Base-by-base conservation (phyloP, 2,888 invertebrate genomes). In the Brachypterus glaber region DNA sequence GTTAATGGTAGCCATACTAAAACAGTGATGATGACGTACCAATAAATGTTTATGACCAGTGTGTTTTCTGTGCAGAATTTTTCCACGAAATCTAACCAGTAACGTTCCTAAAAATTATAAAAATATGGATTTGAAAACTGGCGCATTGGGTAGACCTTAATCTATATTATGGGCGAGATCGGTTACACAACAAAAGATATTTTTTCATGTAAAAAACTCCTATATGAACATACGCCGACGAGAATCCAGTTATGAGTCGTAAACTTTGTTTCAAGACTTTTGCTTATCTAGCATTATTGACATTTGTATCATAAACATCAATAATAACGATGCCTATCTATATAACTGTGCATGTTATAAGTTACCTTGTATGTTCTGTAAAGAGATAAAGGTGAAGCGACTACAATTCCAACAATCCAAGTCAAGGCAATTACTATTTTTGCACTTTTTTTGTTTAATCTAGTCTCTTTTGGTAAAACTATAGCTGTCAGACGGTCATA, bases 401-500 rank as follows among this genome's bases (percentile, higher is more conserved):
- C 60, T 0, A 68, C 55, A 9, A 76, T 58, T 0, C 85, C 76
- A 13, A 70, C 53, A 0, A 82, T 33, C 89, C 89, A 89, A 2
- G 81, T 76, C 2, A 68, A 53, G 1, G 67, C 54, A 42, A 87
- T 77, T 4, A 85, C 69, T 43, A 76, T 72, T 17, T 77, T 75
- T 0, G 82, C 79, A 2, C 72, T 73, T 25, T 71, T 69, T 33
- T 73, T 72, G 1, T 77, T 79, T 33, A 88, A 63, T 45, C 81
- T 74, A 0, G 79, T 78, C 48, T 83, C 81, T 51, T 74, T 68
- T 0, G 85, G 82, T 39, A 82, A 62, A 0, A 82, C 81, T 26
- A 90, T 85, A 4, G 85, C 85, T 2, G 86, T 83, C 15, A 90
- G 67, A 13, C 90, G 73, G 57, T 90, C 88, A 54, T 86, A 87